Evolutionary conservation across 2,113 vertebrate genomes (phyloP), one percentile per base, ranked within the genome.

Genomic region (Esox niger): DNA sequence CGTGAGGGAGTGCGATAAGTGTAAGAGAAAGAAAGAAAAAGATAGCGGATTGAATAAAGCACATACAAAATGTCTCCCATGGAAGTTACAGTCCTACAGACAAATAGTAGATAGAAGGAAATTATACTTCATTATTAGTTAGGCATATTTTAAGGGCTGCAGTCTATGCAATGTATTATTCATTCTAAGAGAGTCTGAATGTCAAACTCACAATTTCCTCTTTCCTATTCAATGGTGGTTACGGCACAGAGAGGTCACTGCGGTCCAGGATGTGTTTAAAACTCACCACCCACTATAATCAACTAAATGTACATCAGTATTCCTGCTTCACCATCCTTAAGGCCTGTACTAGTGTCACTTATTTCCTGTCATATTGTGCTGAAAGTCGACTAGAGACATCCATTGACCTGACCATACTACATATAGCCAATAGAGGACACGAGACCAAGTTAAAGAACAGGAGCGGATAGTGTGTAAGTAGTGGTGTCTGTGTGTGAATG

Each of bases 121-220:
- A 76, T 68, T 72, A 66, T 77, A 33, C 35, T 32, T 64, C 57
- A 65, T 78, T 77, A 78, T 73, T 81, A 84, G 73, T 70, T 56
- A 17, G 33, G 6, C 56, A 15, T 65, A 62, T 65, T 82, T 66
- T n/a, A 71, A 54, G 76, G 8, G 63, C 65, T 43, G 64, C 65
- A 32, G 68, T 63, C 77, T 60, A 61, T 70, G 32, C 33, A 43
- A 88, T 86, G 62, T 79, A 80, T 85, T 78, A 82, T 83, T 86
- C 55, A 84, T 82, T 52, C 70, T 17, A 69, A 62, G 66, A 75
- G 65, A 67, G 52, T 59, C 46, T 79, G 74, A 71, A 78, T 49
- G 55, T 81, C 66, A 73, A 85, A 76, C 57, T 56, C 58, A 66
- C 69, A 63, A 38, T 57, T 66, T 29, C 59, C 49, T 70, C 27